Percentiles rank a stretch among this genome's conserved stretches.
phyloP scores from a whole-genome alignment of 2,888 invertebrate species.

The Parasteatoda lunata region DNA sequence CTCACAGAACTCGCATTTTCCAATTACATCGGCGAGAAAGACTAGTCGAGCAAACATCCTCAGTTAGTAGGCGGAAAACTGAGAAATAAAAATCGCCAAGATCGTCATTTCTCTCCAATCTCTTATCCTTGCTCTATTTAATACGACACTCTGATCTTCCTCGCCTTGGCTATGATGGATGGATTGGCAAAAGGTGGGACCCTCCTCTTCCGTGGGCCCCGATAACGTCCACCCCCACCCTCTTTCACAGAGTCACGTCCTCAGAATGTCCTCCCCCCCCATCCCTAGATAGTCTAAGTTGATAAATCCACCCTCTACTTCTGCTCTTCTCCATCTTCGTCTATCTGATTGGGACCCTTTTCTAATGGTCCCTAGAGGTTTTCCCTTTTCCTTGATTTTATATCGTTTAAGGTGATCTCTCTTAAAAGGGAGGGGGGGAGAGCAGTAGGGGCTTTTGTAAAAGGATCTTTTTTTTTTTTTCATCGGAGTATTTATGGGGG shows the following conservation, averaged over 20 bases:
- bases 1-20: not conserved
- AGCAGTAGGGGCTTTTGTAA: not conserved
- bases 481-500: not conserved
- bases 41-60: not conserved
- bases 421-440: constrained; percentile 5
- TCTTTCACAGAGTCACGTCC: not conserved
- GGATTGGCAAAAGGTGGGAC: constrained; percentile 51
- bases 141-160: constrained; percentile 51
- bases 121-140: constrained; percentile 56
- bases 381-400: constrained; percentile 45
- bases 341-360: constrained; percentile 45
- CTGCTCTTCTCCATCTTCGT: not conserved
- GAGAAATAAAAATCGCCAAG: constrained; percentile 15
- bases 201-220: constrained; percentile 38
- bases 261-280: constrained; percentile 1
- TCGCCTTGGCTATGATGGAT: constrained; percentile 59
- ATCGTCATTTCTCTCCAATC: constrained; percentile 13
- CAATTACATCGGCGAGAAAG: not conserved
- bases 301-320: constrained; percentile 14
- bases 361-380: constrained; percentile 59
- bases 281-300: constrained; percentile 23
- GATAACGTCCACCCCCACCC: constrained; percentile 21
- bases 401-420: constrained; percentile 58
- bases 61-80: not conserved
- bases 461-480: not conserved